Conservation (phyloP, 2,113 vertebrate species). For the Onychostoma macrolepis region DNA sequence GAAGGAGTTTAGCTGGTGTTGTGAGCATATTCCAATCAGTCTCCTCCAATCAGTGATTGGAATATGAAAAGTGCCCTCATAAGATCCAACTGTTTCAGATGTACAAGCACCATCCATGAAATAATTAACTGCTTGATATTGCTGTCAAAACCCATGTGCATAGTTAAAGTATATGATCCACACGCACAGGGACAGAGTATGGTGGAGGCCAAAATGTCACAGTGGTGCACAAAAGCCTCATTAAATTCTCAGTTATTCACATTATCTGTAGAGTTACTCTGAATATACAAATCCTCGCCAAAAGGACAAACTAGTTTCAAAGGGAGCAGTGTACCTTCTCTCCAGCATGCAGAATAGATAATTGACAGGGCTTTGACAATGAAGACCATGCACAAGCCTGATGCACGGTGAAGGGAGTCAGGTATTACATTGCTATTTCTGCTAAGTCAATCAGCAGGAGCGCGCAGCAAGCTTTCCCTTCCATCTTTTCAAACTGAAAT, state of each 20-base stretch:
- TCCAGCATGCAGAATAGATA: not conserved
- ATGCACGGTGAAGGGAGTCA: slow-evolving; percentile 27
- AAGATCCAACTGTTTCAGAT: slow-evolving; percentile 35
- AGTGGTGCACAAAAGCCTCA: slow-evolving; percentile 18
- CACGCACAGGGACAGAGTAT: not conserved
- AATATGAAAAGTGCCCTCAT: not conserved
- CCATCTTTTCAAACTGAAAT: slow-evolving; percentile 52
- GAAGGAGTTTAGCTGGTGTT: not conserved
- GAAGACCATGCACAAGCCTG: slow-evolving; percentile 1
- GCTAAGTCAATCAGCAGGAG: slow-evolving; percentile 36
- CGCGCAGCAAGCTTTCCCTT: slow-evolving; percentile 31
- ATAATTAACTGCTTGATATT: slow-evolving; percentile 33
- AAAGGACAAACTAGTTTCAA: slow-evolving; percentile 7
- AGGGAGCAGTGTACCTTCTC: not conserved
- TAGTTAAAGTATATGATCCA: slow-evolving; percentile 27
- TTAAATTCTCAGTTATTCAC: slow-evolving; percentile 17
- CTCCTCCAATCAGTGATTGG: slow-evolving; percentile 17
- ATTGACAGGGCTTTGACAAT: slow-evolving; percentile 34
- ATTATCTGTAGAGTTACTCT: slow-evolving; percentile 23
- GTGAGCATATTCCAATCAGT: slow-evolving; percentile 23
- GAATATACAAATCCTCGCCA: slow-evolving; percentile 2
- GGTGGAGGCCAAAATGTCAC: not conserved
- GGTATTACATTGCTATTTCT: slow-evolving; percentile 29
- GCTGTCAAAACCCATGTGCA: slow-evolving; percentile 26
- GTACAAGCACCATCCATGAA: slow-evolving; percentile 26